phyloP scores from a whole-genome alignment of 2,113 vertebrate species.

The Tyto alba region DNA sequence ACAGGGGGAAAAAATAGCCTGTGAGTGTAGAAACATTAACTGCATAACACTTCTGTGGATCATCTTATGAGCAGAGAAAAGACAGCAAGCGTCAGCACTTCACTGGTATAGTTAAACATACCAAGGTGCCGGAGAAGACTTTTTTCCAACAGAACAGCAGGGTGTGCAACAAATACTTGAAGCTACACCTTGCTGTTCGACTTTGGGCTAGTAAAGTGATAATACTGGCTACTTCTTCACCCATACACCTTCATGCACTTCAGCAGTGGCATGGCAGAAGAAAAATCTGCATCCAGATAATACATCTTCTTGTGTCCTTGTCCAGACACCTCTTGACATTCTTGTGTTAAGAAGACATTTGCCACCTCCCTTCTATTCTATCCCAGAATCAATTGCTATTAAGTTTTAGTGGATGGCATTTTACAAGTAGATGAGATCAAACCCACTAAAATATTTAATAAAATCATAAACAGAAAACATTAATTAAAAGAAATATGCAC shows the following conservation, averaged over 20 bases:
- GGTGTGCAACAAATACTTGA: not conserved
- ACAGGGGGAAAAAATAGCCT: accelerated
- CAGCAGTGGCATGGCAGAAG: accelerated
- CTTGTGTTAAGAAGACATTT: not conserved
- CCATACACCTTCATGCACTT: not conserved
- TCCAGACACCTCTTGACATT: not conserved
- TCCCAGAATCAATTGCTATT: not conserved
- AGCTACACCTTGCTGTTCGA: not conserved
- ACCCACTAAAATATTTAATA: not conserved
- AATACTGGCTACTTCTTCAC: not conserved
- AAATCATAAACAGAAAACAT: not conserved
- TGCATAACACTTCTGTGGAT: not conserved
- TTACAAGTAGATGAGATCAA: not conserved
- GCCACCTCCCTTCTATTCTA: not conserved
- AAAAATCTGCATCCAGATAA: not conserved
- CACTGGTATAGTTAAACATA: not conserved
- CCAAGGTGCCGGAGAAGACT: not conserved
- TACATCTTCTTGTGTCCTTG: too few species aligned
- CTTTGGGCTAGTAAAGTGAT: not conserved
- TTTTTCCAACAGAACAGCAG: not conserved
- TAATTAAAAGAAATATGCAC: not conserved
- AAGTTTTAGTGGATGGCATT: not conserved
- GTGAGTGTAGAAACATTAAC: not conserved
- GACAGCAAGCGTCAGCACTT: not conserved
- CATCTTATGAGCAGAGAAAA: not conserved